Conservation (phyloP, 2,113 vertebrate species). For the Leptobrachium ailaonicum region DNA sequence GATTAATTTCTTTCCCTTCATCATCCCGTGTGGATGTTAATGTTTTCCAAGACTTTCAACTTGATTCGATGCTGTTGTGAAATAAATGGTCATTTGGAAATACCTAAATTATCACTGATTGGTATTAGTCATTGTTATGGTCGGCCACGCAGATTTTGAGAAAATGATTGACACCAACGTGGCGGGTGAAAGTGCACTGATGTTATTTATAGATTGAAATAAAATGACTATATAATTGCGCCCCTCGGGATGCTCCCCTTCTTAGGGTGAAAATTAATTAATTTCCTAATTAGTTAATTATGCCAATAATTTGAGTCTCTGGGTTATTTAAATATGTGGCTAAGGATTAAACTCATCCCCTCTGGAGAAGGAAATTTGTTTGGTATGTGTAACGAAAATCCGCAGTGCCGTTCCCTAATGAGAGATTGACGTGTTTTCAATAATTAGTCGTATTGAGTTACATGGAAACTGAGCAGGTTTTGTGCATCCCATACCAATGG, state of each 20-base stretch:
- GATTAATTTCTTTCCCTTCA: too few species aligned
- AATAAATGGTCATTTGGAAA: too few species aligned
- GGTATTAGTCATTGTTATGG: too few species aligned
- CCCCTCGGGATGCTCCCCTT: neutral
- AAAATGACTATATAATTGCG: neutral
- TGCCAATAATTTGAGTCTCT: neutral
- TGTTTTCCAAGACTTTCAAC: too few species aligned
- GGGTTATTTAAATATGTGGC: neutral
- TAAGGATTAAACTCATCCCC: conserved; percentile 5
- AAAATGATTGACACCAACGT: too few species aligned
- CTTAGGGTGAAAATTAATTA: neutral
- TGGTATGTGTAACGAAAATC: conserved; percentile 2
- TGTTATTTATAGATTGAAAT: neutral
- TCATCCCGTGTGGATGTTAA: too few species aligned
- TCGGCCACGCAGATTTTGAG: too few species aligned
- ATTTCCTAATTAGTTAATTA: conserved; percentile 9
- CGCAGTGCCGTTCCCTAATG: conserved; percentile 2
- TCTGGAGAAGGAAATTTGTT: neutral
- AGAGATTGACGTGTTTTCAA: neutral
- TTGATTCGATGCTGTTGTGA: too few species aligned
- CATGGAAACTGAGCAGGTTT: neutral
- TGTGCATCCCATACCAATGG: neutral
- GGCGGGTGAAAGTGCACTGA: too few species aligned
- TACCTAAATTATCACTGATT: too few species aligned
- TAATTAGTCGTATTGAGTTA: neutral